These are phyloP conservation scores for Neria commutata DNA, from an alignment of 2,888 invertebrate genomes.

Conservation along the genomic window DNA sequence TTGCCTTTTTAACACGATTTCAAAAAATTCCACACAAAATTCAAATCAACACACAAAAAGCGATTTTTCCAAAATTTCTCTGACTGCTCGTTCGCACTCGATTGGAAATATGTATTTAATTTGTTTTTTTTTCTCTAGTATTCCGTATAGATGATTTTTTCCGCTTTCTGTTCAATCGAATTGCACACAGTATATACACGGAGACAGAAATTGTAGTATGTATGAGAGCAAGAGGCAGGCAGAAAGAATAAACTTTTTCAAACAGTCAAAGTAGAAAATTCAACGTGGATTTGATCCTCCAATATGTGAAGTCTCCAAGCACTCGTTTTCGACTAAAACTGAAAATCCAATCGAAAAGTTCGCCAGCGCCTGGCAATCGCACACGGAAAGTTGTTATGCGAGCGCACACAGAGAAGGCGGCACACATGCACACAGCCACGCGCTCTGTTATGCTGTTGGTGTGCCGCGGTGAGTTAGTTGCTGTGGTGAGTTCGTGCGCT, in stretches of 20 bases:
- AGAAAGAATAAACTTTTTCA: neutral
- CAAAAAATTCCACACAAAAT: neutral
- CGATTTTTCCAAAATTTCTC: neutral
- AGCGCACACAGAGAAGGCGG: neutral
- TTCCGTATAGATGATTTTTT: neutral
- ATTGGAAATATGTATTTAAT: neutral
- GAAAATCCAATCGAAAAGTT: conserved; percentile 1
- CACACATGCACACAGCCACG: neutral
- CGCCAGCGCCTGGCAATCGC: neutral
- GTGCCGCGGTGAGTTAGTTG: neutral
- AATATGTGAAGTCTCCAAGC: conserved; percentile 61
- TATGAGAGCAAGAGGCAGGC: neutral
- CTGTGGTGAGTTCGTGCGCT: neutral
- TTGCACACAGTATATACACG: neutral
- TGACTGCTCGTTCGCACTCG: neutral
- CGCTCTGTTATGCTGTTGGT: neutral
- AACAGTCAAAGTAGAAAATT: conserved; percentile 34
- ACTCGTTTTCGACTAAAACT: conserved; percentile 42
- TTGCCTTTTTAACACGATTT: neutral
- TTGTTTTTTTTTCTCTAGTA: neutral
- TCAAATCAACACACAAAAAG: neutral
- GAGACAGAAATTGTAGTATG: neutral
- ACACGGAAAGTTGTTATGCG: neutral
- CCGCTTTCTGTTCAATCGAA: neutral
- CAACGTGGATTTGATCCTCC: conserved; percentile 61